Percentiles rank a stretch among this genome's conserved stretches.
Evolutionary conservation across 2,113 vertebrate species (phyloP).

Genomic region (Cynoglossus semilaevis): DNA sequence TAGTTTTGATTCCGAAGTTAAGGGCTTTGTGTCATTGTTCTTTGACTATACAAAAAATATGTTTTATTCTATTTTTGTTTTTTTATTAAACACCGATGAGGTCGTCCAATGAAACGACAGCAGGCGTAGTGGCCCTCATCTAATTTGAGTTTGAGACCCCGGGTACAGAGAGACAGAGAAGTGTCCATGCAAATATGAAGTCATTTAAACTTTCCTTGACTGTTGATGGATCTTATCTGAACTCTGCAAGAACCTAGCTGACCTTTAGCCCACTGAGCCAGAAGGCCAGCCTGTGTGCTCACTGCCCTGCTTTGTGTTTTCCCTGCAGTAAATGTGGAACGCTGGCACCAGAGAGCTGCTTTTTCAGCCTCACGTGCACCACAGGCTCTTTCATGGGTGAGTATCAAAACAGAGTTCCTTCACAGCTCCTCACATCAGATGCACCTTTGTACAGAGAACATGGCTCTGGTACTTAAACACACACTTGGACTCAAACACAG

Average conservation of each 20-base stretch:
- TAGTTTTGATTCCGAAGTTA: no score
- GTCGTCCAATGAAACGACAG: no score
- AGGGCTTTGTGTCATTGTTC: no score
- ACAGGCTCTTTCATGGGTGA: constrained; percentile 87
- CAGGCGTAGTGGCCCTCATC: no score
- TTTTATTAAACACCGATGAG: no score
- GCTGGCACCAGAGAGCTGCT: constrained; percentile 87
- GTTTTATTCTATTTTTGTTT: no score
- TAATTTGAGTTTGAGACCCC: no score
- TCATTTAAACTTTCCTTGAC: no score
- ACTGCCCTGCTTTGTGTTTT: constrained; percentile 21
- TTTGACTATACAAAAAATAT: no score
- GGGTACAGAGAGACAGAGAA: no score
- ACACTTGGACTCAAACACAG: constrained; percentile 4
- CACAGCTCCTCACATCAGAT: background rate
- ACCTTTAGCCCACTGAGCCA: constrained; percentile 5
- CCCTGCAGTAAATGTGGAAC: constrained; percentile 83
- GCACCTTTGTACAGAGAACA: background rate
- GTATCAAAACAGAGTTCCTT: constrained; percentile 30
- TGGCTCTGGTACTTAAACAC: background rate
- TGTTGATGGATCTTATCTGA: background rate
- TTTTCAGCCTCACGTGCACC: constrained; percentile 91
- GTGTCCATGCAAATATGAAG: no score
- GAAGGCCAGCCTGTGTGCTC: background rate
- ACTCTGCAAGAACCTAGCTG: background rate